Evolutionary conservation across 1,140 invertebrate genomes (phyloP), one percentile per base, ranked within the genome.

Genomic region (Lamellibrachia luymesi): DNA sequence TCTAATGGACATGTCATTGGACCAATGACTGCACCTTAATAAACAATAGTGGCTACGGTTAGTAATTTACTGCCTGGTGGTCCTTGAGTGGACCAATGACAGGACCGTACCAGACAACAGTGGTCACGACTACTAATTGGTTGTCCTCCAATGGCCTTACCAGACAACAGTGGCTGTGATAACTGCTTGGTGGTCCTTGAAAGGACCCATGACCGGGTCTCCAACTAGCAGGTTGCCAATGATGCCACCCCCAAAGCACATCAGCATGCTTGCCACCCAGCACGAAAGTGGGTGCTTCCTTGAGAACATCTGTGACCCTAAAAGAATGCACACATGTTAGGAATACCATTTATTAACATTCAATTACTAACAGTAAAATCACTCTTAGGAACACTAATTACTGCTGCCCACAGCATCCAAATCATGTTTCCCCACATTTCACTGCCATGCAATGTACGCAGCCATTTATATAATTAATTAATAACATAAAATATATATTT

Each of bases 181-280:
- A 1, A 99, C 97, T 96, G 98, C 98, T 93, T 98, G 98, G 92
- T 98, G 98, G 96, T 99, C 98, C 97, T 99, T 99, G 51, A 99
- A 97, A 13, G 98, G 98, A 50, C 98, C 98, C 92, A 99, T 97
- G 94, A 99, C 98, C 2, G 99, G 98, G 97, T 99, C 99, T 49
- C 99, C 99, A 38, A 99, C 97, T 92, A 99, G 97, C 90, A 98
- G 98, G 96, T 98, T 99, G 94, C 98, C 98, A 91, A 99, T 97
- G 97, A 99, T 98, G 92, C 98, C 98, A 93, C 99, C 98, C 93
- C 99, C 98, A 97, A 99, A 99, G 94, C 99, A 98, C n/a, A 99
- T 98, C 94, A 99, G 96, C 98, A 99, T 99, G 50, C 98, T 99
- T 4, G 98, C 99, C 27, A 99, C 96, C 99, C 99, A 99, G 96